Base-by-base conservation (phyloP, 2,888 invertebrate species). In the Chirona hameri region DNA sequence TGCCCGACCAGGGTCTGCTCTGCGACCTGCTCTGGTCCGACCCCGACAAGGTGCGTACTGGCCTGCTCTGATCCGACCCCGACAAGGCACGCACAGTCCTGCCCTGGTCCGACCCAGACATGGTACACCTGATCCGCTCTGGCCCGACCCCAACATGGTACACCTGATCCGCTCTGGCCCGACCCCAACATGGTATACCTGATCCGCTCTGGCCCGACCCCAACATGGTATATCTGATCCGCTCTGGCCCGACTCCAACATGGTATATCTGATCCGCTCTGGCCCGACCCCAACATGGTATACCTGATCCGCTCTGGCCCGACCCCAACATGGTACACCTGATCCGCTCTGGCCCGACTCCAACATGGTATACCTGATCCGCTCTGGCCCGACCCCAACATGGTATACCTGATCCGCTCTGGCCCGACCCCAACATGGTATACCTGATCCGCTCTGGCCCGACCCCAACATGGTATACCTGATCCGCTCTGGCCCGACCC, bases 1-100 rank as follows among this genome's bases (percentile, higher is more conserved):
- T 99, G 85, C 98, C 98, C 84, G 98, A 99, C 91, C 95, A 95
- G 91, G 98, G 98, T 24, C 85, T 87, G 21, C 84, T 87, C 48
- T 90, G 90, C 86, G 91, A 91, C 86, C 87, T 91, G 79, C 86
- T 91, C 83, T 91, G 91, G 91, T 90, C 90, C 52, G 86, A 86
- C 82, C 86, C 86, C n/a, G 91, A 91, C 87, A 85, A 91, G 86
- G 85, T 85, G 55, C 29, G 82, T 48, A 52, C 24, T 21, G 27
- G 29, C 69, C 27, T 29, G 60, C 24, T 60, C 24, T 60, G 24
- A 18, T 60, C 60, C 60, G 3, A 60, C 15, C 24, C 21, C 18
- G 57, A 24, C 60, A 24, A 24, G 60, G 60, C 18, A 60, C 60
- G 60, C 55, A 18, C 15, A 55, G 55, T 2, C 55, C 18, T 55